A percentile compares a stretch with the other conserved stretches of the same genome.
Conservation (phyloP, 2,888 invertebrate species). For the Glyphotaelius pellucidus region DNA sequence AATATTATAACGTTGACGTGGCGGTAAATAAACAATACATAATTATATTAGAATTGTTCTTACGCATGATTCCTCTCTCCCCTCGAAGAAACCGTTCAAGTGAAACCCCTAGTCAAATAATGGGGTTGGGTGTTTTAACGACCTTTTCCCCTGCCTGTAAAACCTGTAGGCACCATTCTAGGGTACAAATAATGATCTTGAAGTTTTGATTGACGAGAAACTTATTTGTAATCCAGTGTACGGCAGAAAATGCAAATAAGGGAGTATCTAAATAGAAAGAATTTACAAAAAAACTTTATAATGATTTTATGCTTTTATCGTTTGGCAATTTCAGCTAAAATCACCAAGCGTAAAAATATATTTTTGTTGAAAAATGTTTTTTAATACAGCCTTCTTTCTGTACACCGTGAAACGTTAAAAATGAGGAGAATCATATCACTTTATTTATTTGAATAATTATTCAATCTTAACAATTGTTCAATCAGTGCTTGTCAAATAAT, state of each 20-base stretch:
- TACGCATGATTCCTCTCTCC: constrained; percentile 50
- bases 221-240: background rate
- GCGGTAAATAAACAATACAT: constrained; percentile 23
- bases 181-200: background rate
- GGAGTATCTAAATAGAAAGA: background rate
- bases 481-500: too few relatives aligned
- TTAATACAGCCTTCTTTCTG: too few relatives aligned
- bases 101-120: background rate
- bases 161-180: background rate
- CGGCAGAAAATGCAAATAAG: background rate
- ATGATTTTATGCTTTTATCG: too few relatives aligned
- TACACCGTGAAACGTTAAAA: too few relatives aligned
- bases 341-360: too few relatives aligned
- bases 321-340: too few relatives aligned
- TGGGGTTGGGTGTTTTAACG: constrained; percentile 12
- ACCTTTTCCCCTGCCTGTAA: background rate
- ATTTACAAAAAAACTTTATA: background rate
- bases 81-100: constrained; percentile 39
- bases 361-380: too few relatives aligned
- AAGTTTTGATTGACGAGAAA: background rate
- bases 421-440: rapidly evolving
- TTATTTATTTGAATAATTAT: too few relatives aligned
- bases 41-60: constrained; percentile 22
- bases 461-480: too few relatives aligned
- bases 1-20: background rate